Percentiles rank a stretch among this genome's conserved stretches.
Conservation (phyloP, 2,797 vertebrate species). For the Monodelphis domestica region DNA sequence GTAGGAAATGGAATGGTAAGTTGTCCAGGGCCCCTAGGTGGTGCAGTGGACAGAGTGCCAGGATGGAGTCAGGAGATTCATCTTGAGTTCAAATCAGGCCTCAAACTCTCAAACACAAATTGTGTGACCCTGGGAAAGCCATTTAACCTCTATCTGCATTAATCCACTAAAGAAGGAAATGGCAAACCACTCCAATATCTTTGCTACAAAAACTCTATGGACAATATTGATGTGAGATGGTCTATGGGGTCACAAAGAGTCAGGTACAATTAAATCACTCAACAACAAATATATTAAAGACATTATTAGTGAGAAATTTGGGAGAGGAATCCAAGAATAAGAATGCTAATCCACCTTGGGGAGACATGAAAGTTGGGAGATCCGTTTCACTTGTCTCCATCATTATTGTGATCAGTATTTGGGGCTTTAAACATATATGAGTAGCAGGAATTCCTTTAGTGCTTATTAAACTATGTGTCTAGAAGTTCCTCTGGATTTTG, state of each 20-base stretch:
- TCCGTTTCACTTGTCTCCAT: not conserved
- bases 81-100: not conserved
- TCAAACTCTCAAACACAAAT: not conserved
- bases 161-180: no score
- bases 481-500: not conserved
- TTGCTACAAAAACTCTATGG: no score
- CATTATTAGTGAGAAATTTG: not conserved
- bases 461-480: not conserved
- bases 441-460: not conserved
- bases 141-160: no score
- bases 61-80: no score
- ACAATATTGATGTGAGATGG: no score
- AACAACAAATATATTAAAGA: no score
- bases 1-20: not conserved
- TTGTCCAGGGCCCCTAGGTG: not conserved
- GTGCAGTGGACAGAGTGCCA: not conserved
- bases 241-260: no score
- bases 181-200: no score
- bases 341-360: not conserved
- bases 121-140: no score
- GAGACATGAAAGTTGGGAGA: not conserved
- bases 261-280: no score
- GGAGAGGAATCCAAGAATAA: constrained; percentile 13
- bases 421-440: not conserved
- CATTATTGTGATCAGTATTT: not conserved